Percentiles rank a stretch among this genome's conserved stretches.
phyloP scores from a whole-genome alignment of 2,113 vertebrate genomes.

The Pristiophorus japonicus region DNA sequence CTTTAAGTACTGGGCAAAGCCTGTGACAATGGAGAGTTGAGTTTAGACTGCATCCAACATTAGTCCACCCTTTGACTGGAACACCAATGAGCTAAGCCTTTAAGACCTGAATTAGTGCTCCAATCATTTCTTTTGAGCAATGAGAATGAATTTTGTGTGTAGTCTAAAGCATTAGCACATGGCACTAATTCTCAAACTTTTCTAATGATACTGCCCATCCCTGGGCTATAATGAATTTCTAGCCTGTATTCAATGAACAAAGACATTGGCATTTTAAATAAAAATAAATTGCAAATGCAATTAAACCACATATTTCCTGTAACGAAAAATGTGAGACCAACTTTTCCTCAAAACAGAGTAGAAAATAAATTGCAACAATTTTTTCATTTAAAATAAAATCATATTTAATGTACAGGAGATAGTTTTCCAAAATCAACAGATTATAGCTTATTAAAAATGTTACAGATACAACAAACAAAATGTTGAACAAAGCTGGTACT shows the following conservation, averaged over 20 bases:
- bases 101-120: too few species aligned
- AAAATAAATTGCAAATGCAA: constrained; percentile 19
- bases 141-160: too few species aligned
- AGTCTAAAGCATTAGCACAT: too few species aligned
- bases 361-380: neutral
- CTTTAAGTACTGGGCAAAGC: too few species aligned
- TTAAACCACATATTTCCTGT: constrained; percentile 10
- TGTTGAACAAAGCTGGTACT: neutral
- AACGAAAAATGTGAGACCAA: neutral
- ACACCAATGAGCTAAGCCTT: too few species aligned
- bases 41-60: too few species aligned
- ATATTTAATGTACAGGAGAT: neutral
- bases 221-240: too few species aligned
- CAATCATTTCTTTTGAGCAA: too few species aligned
- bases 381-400: neutral
- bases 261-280: neutral
- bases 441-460: constrained; percentile 9
- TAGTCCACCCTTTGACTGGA: too few species aligned
- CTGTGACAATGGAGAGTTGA: too few species aligned
- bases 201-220: too few species aligned
- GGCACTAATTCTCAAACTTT: too few species aligned
- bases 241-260: neutral
- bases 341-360: neutral
- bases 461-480: neutral
- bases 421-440: neutral